These are phyloP conservation scores for Ascaphus truei DNA, from an alignment of 2,113 vertebrate species.

Conservation along the genomic window DNA sequence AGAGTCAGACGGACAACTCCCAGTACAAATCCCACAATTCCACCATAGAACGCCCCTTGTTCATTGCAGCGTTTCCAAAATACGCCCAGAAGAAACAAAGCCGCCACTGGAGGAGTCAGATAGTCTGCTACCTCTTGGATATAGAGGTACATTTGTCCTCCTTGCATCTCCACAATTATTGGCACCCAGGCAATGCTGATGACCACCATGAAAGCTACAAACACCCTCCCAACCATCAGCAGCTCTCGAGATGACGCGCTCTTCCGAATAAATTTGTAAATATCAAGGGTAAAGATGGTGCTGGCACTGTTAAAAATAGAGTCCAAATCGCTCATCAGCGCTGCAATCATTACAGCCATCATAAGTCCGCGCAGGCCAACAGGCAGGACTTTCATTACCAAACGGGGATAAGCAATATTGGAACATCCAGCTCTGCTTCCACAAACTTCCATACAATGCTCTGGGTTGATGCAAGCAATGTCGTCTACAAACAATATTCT, in stretches of 20 bases:
- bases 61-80: constrained; percentile 96
- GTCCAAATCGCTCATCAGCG: constrained; percentile 96
- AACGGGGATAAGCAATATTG: constrained; percentile 92
- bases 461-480: constrained; percentile 90
- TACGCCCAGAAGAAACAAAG: constrained; percentile 89
- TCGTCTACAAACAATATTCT: constrained; percentile 88
- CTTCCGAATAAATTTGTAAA: constrained; percentile 83
- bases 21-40: constrained; percentile 84
- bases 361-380: constrained; percentile 92
- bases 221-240: constrained; percentile 85
- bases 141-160: constrained; percentile 96
- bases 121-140: constrained; percentile 97
- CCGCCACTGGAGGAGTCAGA: constrained; percentile 90
- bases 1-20: constrained; percentile 77
- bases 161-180: constrained; percentile 96
- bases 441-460: constrained; percentile 94
- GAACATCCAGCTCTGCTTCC: constrained; percentile 93
- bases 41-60: constrained; percentile 90
- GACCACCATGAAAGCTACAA: constrained; percentile 89
- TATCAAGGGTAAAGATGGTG: constrained; percentile 95
- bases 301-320: constrained; percentile 98
- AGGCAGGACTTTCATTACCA: constrained; percentile 92
- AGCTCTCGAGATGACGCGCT: constrained; percentile 81
- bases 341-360: constrained; percentile 99
- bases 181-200: constrained; percentile 97